Evolutionary conservation across 2,888 invertebrate genomes (phyloP).

Genomic region (Hyposoter didymator): DNA sequence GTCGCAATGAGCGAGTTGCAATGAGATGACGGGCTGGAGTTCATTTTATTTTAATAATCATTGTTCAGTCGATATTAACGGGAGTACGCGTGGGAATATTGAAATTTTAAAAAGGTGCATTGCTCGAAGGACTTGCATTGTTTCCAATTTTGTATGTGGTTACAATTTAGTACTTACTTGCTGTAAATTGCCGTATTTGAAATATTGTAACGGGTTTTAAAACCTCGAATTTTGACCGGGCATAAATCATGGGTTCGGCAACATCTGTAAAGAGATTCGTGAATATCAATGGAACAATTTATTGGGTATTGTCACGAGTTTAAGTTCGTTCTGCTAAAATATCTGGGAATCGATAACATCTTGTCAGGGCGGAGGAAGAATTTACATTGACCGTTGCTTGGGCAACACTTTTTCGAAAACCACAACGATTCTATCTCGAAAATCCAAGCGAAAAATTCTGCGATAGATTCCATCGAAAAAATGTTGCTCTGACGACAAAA

Average conservation of each 20-base stretch:
- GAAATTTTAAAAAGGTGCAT: neutral
- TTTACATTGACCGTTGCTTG: too few species aligned
- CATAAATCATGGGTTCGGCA: conserved; percentile 96
- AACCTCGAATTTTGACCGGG: conserved; percentile 91
- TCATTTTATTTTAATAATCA: neutral
- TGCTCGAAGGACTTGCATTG: neutral
- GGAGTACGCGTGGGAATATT: neutral
- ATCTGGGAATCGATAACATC: too few species aligned
- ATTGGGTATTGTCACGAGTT: too few species aligned
- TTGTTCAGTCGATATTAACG: neutral
- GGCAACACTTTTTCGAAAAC: too few species aligned
- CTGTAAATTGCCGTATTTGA: conserved; percentile 94
- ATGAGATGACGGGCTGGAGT: too few species aligned
- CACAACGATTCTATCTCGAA: too few species aligned
- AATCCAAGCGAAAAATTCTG: too few species aligned
- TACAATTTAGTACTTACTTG: conserved; percentile 85
- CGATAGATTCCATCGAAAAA: too few species aligned
- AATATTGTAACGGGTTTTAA: conserved; percentile 91
- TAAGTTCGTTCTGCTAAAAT: too few species aligned
- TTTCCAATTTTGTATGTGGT: neutral
- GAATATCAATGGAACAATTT: neutral
- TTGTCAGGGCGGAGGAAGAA: too few species aligned
- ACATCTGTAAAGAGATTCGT: conserved; percentile 85
- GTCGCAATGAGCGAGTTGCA: too few species aligned
- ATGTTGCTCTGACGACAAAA: too few species aligned